A percentile compares a stretch with the other conserved stretches of the same genome.
phyloP scores from a whole-genome alignment of 1,140 invertebrate species.

The Branchinecta lindahli region DNA sequence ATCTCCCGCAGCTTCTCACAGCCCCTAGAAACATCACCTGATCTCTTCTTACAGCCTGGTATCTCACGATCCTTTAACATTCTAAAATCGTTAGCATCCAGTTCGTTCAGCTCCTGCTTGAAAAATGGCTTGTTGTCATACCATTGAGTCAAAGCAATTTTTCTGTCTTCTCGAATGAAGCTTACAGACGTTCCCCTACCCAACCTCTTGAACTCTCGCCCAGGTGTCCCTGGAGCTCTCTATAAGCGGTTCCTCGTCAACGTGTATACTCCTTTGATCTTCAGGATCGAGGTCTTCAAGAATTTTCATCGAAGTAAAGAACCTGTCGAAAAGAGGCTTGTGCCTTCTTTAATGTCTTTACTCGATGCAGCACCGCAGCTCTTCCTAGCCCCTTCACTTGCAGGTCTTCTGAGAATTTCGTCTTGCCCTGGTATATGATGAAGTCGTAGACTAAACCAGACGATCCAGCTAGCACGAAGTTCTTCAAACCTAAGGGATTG shows the following conservation, averaged over 20 bases:
- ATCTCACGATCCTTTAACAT: no score
- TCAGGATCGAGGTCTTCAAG: not conserved
- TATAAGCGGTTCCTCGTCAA: not conserved
- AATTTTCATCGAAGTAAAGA: not conserved
- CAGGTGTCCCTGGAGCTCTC: not conserved
- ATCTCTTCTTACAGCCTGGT: no score
- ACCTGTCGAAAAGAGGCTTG: not conserved
- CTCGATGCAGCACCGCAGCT: not conserved
- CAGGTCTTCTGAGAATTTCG: not conserved
- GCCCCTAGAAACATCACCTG: no score
- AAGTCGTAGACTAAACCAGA: conserved; percentile 15
- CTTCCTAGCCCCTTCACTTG: not conserved
- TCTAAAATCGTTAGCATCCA: no score
- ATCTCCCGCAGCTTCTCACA: no score
- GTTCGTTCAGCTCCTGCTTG: no score
- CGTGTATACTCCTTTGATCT: not conserved
- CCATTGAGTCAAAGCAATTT: not conserved
- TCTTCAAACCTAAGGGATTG: conserved; percentile 19
- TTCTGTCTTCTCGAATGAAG: not conserved
- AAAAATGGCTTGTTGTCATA: not conserved
- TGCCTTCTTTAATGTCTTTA: not conserved
- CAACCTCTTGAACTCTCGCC: not conserved
- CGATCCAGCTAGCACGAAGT: conserved; percentile 17
- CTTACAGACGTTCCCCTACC: not conserved
- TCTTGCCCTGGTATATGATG: not conserved